Evolutionary conservation across 2,113 vertebrate genomes (phyloP), one percentile per base, ranked within the genome.

Genomic region (Chrysochloris asiatica): DNA sequence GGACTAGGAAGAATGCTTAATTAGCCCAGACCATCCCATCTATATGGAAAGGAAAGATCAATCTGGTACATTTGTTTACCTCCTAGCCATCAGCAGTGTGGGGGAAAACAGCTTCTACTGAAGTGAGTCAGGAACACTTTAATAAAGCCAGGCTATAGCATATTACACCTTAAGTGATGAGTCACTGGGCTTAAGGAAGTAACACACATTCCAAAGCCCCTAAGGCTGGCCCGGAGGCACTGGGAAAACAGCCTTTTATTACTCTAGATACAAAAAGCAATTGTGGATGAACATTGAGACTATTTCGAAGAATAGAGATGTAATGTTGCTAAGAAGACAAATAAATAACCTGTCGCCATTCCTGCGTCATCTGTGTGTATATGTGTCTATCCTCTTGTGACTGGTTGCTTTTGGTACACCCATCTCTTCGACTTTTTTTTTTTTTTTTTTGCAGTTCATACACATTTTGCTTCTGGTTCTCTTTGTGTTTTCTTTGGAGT

Each of bases 51-150:
- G 61, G 80, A 91, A 36, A 83, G 73, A 67, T n/a, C 4, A 24
- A 59, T 22, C 13, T 30, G 90, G 45, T 69, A 28, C 28, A 71
- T 88, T 91, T 61, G 75, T 89, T 95, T 81, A 95, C 76, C 52
- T 83, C 45, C 28, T 12, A 45, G 17, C 41, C 61, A 65, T 93
- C 69, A 93, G 72, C 38, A 77, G 43, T 83, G n/a, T 38, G 86
- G 77, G 10, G 50, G 59, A 86, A 94, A 93, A 61, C 45, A 83
- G 73, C 78, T 93, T 84, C 78, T 48, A 85, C 85, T 77, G 59
- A 91, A 91, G 67, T 94, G 88, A 93, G 91, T 95, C 89, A 94
- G 54, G 75, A 88, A 77, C 43, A 22, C 89, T 75, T 93, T 90
- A 65, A 54, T 88, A 88, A 93, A 79, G 10, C n/a, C 28, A 75